phyloP scores from a whole-genome alignment of 2,113 vertebrate species.

The Bufo gargarizans region DNA sequence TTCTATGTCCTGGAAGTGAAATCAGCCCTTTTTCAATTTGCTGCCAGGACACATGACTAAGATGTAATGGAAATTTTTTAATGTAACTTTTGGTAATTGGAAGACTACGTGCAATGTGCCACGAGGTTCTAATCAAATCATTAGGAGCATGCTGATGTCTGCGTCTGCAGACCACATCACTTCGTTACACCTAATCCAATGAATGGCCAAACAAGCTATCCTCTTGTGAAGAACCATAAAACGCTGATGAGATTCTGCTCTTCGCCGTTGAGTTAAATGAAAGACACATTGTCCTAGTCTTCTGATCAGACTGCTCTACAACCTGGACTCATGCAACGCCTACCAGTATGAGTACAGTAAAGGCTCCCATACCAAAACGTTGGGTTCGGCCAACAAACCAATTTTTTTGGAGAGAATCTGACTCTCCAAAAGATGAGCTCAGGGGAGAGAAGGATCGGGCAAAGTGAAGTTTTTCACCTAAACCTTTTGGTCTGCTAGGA shows the following conservation, averaged over 20 bases:
- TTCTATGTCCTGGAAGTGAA: not conserved
- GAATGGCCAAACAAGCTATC: not conserved
- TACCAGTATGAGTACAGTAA: too few species aligned
- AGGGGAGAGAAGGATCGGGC: too few species aligned
- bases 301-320: not conserved
- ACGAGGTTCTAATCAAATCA: slow-evolving; percentile 9
- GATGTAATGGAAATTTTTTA: not conserved
- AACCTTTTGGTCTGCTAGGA: too few species aligned
- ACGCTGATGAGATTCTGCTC: slow-evolving; percentile 1
- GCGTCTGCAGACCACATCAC: not conserved
- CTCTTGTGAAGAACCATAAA: not conserved
- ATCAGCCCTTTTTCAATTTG: not conserved
- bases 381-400: too few species aligned
- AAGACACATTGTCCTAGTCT: not conserved
- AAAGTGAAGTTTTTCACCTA: too few species aligned
- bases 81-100: not conserved
- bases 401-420: too few species aligned
- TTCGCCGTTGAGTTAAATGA: not conserved
- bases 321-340: too few species aligned
- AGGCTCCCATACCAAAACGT: too few species aligned
- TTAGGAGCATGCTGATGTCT: not conserved
- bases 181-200: not conserved
- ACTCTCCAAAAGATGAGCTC: too few species aligned
- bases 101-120: not conserved
- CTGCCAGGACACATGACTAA: not conserved